These are phyloP conservation scores for Chanos chanos DNA, from an alignment of 2,797 vertebrate species.

Conservation along the genomic window DNA sequence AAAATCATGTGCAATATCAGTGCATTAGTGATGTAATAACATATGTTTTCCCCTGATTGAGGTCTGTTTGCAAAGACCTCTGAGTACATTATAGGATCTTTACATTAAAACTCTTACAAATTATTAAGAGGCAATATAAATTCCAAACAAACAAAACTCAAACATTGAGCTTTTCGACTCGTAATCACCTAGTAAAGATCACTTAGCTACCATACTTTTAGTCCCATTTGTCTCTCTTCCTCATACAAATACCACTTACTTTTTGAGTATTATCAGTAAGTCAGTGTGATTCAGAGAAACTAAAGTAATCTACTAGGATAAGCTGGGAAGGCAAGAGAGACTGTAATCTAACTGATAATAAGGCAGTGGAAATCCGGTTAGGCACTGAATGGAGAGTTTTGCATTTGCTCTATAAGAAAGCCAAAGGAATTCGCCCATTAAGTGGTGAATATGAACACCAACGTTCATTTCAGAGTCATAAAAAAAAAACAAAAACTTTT, in stretches of 20 bases:
- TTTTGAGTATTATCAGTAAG: slow-evolving; percentile 65
- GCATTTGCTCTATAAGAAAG: slow-evolving; percentile 10
- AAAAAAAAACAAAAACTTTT: slow-evolving; percentile 43
- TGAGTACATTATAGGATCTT: slow-evolving; percentile 57
- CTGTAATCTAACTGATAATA: slow-evolving; percentile 47
- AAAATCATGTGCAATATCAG: slow-evolving; percentile 44
- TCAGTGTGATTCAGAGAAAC: slow-evolving; percentile 33
- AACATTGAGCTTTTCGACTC: slow-evolving; percentile 21
- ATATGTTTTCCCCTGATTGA: neutral
- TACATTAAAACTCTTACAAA: slow-evolving; percentile 48
- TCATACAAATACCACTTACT: slow-evolving; percentile 45
- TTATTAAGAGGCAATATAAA: slow-evolving; percentile 53
- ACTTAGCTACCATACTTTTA: slow-evolving; percentile 48
- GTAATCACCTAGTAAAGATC: slow-evolving; percentile 46
- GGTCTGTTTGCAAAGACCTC: slow-evolving; percentile 46
- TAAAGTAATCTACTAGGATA: slow-evolving; percentile 54
- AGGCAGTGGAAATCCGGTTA: slow-evolving; percentile 47
- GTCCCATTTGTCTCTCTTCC: slow-evolving; percentile 1
- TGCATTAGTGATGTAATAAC: slow-evolving; percentile 40
- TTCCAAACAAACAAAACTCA: slow-evolving; percentile 54
- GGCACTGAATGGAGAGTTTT: slow-evolving; percentile 17
- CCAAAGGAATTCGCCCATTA: slow-evolving; percentile 49
- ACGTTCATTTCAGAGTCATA: slow-evolving; percentile 14
- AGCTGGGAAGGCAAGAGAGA: slow-evolving; percentile 34
- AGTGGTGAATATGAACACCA: neutral